Base-by-base conservation (phyloP, 2,888 invertebrate genomes). In the Drosophila melanosoma region DNA sequence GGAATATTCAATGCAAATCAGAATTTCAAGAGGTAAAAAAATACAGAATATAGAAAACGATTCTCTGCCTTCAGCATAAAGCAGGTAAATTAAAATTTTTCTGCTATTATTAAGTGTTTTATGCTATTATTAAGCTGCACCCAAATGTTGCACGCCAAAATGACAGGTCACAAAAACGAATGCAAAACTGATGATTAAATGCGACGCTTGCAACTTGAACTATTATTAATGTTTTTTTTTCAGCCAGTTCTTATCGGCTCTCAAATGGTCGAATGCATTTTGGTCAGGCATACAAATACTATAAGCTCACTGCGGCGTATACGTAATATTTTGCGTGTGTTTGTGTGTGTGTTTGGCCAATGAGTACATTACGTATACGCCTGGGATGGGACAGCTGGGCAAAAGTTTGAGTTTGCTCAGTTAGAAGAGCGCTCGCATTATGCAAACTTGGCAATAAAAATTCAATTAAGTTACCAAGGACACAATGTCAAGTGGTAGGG, bases 401-500 rank as follows among this genome's bases (percentile, higher is more conserved):
- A 32, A 49, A n/a, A 69, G 65, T 52, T 81, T 26, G 48, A 38
- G 58, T 38, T 56, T 42, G 56, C 45, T 40, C 69, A 33, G 58
- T 59, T 35, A 57, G 58, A 59, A 60, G 48, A 38, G 42, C 52
- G 65, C 68, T 62, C 67, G 61, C 78, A 85, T 87, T 90, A 87
- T 87, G 87, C 87, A 87, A 90, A 88, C 81, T 82, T 86, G 81
- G 91, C 87, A 90, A 90, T 90, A 87, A 87, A 87, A 90, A 88
- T 87, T 87, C 91, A 87, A 87, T 87, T 87, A 87, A 85, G 79
- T 72, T 62, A 45, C 88, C 87, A 87, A 90, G 87, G 90, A 89
- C 87, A 74, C 72, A 66, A 69, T 69, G 89, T 81, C 89, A 89
- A 90, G 90, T 81, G 89, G 70, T 69, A 62, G 63, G 26, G 70